Conservation (phyloP, 2,797 vertebrate genomes). For the Spinus olivaceus region DNA sequence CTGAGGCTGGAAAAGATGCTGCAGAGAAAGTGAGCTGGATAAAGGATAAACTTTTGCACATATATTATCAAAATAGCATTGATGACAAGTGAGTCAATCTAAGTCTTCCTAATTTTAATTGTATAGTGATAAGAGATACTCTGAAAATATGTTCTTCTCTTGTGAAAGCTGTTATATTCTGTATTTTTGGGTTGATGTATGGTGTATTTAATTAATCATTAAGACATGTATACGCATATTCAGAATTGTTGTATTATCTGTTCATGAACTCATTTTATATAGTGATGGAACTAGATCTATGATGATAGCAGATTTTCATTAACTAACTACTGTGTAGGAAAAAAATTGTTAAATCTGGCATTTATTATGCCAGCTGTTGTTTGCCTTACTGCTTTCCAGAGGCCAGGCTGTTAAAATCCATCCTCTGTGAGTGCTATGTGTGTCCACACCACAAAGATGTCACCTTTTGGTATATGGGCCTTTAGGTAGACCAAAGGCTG, state of each 20-base stretch:
- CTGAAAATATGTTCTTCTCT: neutral
- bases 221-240: neutral
- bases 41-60: conserved; percentile 98
- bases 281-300: neutral
- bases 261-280: neutral
- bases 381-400: neutral
- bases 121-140: neutral
- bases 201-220: neutral
- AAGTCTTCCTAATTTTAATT: conserved; percentile 13
- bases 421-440: accelerated
- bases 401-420: neutral
- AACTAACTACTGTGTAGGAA: neutral
- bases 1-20: conserved; percentile 97
- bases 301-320: neutral
- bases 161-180: neutral
- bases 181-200: neutral
- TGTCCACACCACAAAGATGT: neutral
- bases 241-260: neutral
- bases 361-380: neutral
- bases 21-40: conserved; percentile 99
- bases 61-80: conserved; percentile 99
- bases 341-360: neutral
- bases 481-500: neutral
- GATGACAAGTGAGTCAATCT: conserved; percentile 92
- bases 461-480: neutral